These are phyloP conservation scores for Cynopterus sphinx DNA, from an alignment of 2,797 vertebrate genomes.

Conservation along the genomic window DNA sequence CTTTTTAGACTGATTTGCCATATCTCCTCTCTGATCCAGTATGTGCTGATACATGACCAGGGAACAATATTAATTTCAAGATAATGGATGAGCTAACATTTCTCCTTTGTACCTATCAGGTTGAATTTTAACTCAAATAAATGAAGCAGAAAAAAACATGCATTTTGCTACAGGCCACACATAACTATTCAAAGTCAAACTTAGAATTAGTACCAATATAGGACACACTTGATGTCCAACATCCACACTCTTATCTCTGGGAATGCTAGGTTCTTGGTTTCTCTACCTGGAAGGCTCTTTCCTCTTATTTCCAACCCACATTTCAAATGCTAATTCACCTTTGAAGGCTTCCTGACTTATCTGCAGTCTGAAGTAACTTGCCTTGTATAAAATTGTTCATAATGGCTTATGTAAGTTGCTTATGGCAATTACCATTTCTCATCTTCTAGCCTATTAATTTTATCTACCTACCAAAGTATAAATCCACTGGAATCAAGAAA, in stretches of 20 bases:
- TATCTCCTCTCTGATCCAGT: background rate
- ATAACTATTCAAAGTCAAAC: background rate
- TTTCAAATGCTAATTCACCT: background rate
- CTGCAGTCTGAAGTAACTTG: background rate
- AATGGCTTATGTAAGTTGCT: background rate
- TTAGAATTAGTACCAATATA: background rate
- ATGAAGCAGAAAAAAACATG: background rate
- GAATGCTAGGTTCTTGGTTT: background rate
- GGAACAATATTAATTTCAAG: background rate
- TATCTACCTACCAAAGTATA: background rate
- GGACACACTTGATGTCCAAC: too few relatives aligned
- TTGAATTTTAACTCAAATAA: constrained; percentile 15
- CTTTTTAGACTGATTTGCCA: background rate
- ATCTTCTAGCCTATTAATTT: background rate
- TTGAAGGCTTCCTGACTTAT: background rate
- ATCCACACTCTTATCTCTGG: background rate
- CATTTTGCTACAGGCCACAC: background rate
- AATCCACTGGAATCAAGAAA: background rate
- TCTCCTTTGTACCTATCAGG: background rate
- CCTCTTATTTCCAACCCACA: background rate
- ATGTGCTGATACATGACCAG: background rate
- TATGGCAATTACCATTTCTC: background rate
- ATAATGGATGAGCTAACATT: background rate
- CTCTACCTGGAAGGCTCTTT: background rate
- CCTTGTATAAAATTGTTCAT: background rate